Evolutionary conservation across 1,140 invertebrate genomes (phyloP).

Genomic region (Lycorma delicatula): DNA sequence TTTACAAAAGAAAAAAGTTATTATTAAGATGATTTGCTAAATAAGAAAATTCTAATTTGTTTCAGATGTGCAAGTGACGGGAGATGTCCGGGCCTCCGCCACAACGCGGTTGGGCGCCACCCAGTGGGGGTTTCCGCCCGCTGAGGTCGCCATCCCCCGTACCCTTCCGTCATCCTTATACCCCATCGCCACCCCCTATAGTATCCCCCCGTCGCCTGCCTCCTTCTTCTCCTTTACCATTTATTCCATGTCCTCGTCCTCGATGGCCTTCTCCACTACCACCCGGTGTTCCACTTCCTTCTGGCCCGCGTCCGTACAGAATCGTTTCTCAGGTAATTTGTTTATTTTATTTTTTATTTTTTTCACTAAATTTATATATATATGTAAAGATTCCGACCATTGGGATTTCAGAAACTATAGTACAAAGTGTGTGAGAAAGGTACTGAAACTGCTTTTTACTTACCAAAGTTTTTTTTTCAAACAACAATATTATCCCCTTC

Average conservation of each 20-base stretch:
- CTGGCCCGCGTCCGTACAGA: constrained; percentile 37
- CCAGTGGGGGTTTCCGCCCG: constrained; percentile 17
- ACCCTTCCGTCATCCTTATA: constrained; percentile 22
- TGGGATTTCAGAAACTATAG: too few species aligned
- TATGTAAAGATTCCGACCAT: too few species aligned
- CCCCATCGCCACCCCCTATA: constrained; percentile 28
- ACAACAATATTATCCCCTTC: too few species aligned
- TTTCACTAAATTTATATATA: too few species aligned
- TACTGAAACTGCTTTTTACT: too few species aligned
- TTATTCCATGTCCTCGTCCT: constrained; percentile 50
- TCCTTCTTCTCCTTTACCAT: constrained; percentile 34
- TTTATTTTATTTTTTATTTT: constrained; percentile 24
- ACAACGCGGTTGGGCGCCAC: constrained; percentile 14
- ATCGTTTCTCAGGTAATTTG: constrained; percentile 33
- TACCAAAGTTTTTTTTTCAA: too few species aligned
- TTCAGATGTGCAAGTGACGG: neutral
- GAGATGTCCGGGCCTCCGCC: constrained; percentile 22
- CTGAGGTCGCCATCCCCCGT: constrained; percentile 24
- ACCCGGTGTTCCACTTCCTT: constrained; percentile 39
- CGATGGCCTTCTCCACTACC: constrained; percentile 47
- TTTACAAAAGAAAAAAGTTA: too few species aligned
- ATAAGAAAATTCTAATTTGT: neutral
- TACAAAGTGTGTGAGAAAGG: constrained; percentile 1
- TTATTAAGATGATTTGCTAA: too few species aligned
- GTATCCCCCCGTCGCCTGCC: constrained; percentile 30